phyloP scores from a whole-genome alignment of 2,888 invertebrate genomes.

The Mystacides longicornis region DNA sequence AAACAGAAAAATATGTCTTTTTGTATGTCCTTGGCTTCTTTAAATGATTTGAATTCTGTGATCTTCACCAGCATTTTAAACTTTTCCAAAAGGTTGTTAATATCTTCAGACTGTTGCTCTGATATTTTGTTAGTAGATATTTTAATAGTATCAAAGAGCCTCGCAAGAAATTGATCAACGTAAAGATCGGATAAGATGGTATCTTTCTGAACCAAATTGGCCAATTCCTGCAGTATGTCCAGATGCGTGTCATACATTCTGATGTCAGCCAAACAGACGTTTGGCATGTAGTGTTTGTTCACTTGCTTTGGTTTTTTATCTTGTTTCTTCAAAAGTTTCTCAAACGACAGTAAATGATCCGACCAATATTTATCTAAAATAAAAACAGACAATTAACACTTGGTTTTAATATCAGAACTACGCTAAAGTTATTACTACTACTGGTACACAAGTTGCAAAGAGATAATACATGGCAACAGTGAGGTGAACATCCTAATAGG shows the following conservation, averaged over 20 bases:
- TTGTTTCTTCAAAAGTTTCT: no score
- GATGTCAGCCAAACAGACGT: not conserved
- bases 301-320: no score
- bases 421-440: no score
- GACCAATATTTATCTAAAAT: no score
- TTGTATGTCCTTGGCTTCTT: not conserved
- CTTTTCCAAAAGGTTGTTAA: not conserved
- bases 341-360: no score
- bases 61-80: not conserved
- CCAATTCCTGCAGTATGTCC: not conserved
- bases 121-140: not conserved
- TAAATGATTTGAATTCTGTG: not conserved
- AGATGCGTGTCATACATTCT: not conserved
- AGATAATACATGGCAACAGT: no score
- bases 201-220: not conserved
- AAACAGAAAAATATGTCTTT: not conserved
- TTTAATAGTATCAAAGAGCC: not conserved
- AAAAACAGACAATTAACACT: no score
- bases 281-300: no score
- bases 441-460: no score
- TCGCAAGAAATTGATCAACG: not conserved
- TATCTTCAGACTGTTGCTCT: not conserved
- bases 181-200: not conserved
- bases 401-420: no score
- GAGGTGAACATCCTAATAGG: no score